Evolutionary conservation across 2,888 invertebrate genomes (phyloP).

Genomic region (Rutpela maculata): DNA sequence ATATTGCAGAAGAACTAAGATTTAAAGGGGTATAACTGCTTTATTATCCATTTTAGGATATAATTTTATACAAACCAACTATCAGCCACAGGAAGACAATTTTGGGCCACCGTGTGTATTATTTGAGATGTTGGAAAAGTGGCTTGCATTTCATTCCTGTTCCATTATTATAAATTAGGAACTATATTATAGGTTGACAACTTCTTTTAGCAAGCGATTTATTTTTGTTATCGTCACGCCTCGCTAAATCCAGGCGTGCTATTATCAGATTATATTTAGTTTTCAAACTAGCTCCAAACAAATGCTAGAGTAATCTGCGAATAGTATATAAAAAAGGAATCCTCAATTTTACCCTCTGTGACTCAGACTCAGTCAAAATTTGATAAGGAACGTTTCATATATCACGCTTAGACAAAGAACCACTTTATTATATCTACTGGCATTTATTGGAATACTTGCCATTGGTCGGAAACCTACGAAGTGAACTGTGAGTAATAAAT

Average conservation of each 20-base stretch:
- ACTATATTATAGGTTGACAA: no score
- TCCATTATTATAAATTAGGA: no score
- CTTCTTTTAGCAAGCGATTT: no score
- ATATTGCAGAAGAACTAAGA: no score
- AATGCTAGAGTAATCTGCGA: neutral
- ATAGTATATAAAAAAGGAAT: slow-evolving; percentile 9
- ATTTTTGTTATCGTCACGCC: no score
- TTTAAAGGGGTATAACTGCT: no score
- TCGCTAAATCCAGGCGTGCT: neutral
- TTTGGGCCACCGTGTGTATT: no score
- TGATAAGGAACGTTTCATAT: slow-evolving; percentile 42
- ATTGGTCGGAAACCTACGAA: slow-evolving; percentile 40
- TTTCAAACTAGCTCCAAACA: neutral
- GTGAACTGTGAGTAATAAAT: slow-evolving; percentile 54
- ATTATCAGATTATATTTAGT: neutral
- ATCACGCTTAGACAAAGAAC: slow-evolving; percentile 46
- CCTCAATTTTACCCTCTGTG: slow-evolving; percentile 25
- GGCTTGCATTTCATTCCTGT: no score
- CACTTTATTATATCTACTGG: slow-evolving; percentile 44
- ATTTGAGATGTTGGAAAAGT: no score
- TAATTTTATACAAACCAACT: no score
- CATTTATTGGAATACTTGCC: slow-evolving; percentile 50
- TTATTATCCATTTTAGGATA: no score
- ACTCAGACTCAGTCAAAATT: slow-evolving; percentile 31
- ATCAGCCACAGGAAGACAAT: no score